Percentiles rank a stretch among this genome's conserved stretches.
phyloP scores from a whole-genome alignment of 37 sponge, comb jelly and placozoan genomes.

The Aplysina aerophoba region DNA sequence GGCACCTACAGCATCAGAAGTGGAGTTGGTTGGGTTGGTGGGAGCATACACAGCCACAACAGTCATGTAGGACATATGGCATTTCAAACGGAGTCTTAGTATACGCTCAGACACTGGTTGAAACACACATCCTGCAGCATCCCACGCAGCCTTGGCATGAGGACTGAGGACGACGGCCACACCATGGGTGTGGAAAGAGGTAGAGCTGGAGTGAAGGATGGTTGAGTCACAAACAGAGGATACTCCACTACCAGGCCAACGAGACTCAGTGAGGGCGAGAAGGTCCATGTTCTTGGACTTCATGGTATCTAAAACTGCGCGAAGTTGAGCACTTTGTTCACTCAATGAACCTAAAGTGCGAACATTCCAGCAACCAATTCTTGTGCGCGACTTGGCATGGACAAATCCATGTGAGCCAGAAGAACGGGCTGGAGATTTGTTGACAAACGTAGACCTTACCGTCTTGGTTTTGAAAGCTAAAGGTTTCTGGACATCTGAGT shows the following conservation, averaged over 20 bases:
- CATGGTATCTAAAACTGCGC: not conserved
- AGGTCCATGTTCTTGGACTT: conserved; percentile 19
- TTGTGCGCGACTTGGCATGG: not conserved
- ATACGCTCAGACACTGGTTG: not conserved
- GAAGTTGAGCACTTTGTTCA: conserved; percentile 7
- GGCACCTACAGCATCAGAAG: conserved; percentile 10
- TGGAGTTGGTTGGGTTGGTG: conserved; percentile 25
- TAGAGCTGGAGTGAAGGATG: conserved; percentile 5
- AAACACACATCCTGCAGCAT: conserved; percentile 8
- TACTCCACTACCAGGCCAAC: conserved; percentile 19
- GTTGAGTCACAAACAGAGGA: not conserved
- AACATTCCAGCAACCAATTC: conserved; percentile 21
- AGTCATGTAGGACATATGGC: conserved; percentile 4
- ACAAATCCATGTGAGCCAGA: not conserved
- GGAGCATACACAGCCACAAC: not conserved
- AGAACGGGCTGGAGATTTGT: not conserved
- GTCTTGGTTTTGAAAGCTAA: conserved; percentile 4
- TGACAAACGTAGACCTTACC: conserved; percentile 13
- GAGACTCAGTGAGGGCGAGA: conserved; percentile 1
- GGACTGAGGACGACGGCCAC: conserved; percentile 11
- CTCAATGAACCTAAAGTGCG: conserved; percentile 4
- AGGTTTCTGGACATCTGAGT: not conserved
- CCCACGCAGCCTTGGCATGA: conserved; percentile 13
- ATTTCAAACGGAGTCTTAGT: conserved; percentile 9
- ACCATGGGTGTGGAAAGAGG: conserved; percentile 11